Percentiles rank a stretch among this genome's conserved stretches.
phyloP scores from a whole-genome alignment of 2,888 invertebrate species.

The Adela reaumurella region DNA sequence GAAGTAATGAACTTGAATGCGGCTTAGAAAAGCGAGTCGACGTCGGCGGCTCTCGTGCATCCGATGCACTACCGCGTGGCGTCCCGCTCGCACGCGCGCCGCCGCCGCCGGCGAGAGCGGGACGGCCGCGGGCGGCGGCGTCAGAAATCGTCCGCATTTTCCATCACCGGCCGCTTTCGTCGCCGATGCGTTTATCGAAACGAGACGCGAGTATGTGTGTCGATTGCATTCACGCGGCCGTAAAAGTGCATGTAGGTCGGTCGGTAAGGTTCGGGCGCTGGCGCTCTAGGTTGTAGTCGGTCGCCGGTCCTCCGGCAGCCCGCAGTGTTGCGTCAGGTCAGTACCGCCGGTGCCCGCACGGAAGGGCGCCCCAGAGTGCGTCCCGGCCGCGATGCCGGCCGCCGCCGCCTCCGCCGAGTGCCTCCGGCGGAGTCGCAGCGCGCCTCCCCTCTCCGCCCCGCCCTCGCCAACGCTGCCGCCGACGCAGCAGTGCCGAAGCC shows the following conservation, averaged over 20 bases:
- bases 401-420: conserved; percentile 26
- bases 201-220: conserved; percentile 56
- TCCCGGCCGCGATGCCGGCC: conserved; percentile 13
- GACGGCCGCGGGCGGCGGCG: conserved; percentile 36
- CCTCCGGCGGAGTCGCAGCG: conserved; percentile 32
- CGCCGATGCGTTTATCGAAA: conserved; percentile 56
- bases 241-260: conserved; percentile 57
- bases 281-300: conserved; percentile 6
- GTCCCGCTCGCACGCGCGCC: conserved; percentile 37
- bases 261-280: conserved; percentile 20
- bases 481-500: conserved; percentile 14
- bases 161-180: conserved; percentile 54
- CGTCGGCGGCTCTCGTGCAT: not conserved
- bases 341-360: conserved; percentile 36
- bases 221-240: conserved; percentile 51
- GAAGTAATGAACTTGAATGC: conserved; percentile 59
- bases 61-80: conserved; percentile 33
- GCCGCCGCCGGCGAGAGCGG: conserved; percentile 39
- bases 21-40: conserved; percentile 16
- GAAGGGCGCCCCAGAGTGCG: conserved; percentile 36
- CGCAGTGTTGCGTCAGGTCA: conserved; percentile 36
- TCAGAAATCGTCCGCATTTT: conserved; percentile 52
- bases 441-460: conserved; percentile 19
- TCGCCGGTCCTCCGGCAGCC: conserved; percentile 13
- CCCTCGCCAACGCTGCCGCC: not conserved